Evolutionary conservation across 2,113 vertebrate genomes (phyloP), one percentile per base, ranked within the genome.

Genomic region (Seriola aureovittata): DNA sequence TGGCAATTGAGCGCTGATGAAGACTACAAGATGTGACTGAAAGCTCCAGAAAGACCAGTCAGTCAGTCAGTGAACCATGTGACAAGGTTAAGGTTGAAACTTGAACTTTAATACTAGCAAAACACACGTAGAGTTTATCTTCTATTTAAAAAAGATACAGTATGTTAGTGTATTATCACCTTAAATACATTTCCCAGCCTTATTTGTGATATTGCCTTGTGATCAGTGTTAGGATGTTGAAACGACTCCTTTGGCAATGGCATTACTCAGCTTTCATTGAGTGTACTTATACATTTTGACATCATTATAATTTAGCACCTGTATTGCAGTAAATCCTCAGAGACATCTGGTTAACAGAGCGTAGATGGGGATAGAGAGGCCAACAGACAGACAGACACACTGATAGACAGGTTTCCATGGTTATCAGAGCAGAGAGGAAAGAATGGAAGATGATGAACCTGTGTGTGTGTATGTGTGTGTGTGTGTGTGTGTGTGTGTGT

Each of bases 341-440:
- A 91, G 87, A 91, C 60, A 11, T 86, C 73, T 89, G 88, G 78
- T 92, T 91, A 93, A 90, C 87, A 91, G 91, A 91, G 89, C 86
- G 14, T 52, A 84, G 82, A 89, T 13, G 38, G 13, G 46, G 36
- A 85, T 55, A 76, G 75, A 84, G 68, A 84, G 71, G 72, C 81
- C 74, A 25, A 79, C 82, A 81, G 81, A 75, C 72, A 84, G 79
- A 75, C 62, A 78, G 38, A 84, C 25, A 42, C 63, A 75, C 66
- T 73, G 23, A 85, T 48, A 83, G 83, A 82, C 69, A 76, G 81
- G 87, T 92, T 90, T 85, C 79, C 80, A 84, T 89, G 87, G 82
- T 91, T 92, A 92, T 93, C 85, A 93, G 89, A 90, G 92, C 90
- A 81, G 79, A 90, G 76, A 91, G 88, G 84, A 75, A 58, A 87